phyloP scores from a whole-genome alignment of 2,797 vertebrate genomes.

The Protosalanx chinensis region DNA sequence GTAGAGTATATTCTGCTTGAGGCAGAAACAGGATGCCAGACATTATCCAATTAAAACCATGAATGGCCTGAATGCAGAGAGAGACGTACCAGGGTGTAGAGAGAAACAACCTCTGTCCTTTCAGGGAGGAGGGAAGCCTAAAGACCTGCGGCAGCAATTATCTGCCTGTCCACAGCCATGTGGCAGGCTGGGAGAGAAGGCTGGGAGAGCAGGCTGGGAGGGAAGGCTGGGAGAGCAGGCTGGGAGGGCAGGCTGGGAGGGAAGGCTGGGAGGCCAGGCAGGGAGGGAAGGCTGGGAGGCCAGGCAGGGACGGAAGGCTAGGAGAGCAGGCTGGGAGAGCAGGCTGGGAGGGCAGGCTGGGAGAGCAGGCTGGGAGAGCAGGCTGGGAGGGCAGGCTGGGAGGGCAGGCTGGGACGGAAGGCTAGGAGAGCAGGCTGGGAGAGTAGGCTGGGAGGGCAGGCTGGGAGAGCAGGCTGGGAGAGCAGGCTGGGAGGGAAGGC shows the following conservation, averaged over 20 bases:
- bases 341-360: too few species aligned
- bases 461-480: too few species aligned
- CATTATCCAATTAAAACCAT: constrained; percentile 40
- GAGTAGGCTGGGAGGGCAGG: neutral
- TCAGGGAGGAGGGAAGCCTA: neutral
- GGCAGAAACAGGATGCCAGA: constrained; percentile 24
- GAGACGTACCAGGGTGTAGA: neutral
- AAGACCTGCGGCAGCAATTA: constrained; percentile 25
- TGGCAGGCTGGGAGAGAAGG: neutral
- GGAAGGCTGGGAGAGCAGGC: too few species aligned
- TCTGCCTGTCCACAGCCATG: constrained; percentile 26
- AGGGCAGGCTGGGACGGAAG: constrained; percentile 5
- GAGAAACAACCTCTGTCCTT: constrained; percentile 18
- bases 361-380: constrained; percentile 10
- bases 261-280: neutral
- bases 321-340: constrained; percentile 11
- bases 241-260: neutral
- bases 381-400: too few species aligned
- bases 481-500: constrained; percentile 6
- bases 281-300: too few species aligned
- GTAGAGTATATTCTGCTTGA: constrained; percentile 1
- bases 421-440: too few species aligned
- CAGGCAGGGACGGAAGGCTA: too few species aligned
- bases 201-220: too few species aligned
- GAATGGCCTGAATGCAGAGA: constrained; percentile 28